Base-by-base conservation (phyloP, 2,113 vertebrate species). In the Centropus bengalensis region DNA sequence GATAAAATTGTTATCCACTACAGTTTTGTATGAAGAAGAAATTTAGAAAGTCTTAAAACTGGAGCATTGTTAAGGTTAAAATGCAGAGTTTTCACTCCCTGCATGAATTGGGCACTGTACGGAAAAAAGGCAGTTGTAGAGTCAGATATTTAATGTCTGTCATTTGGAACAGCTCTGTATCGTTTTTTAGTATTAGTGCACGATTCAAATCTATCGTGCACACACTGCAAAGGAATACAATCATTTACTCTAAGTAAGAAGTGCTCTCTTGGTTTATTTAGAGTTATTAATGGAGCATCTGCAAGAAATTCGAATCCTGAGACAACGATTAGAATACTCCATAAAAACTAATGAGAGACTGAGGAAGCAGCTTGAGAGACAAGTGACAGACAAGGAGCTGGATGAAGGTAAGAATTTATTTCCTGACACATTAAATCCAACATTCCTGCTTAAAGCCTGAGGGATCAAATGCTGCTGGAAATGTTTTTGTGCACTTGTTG, bases 291-390 rank as follows among this genome's bases (percentile, higher is more conserved):
- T 98, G 94, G 99, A 99, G 89, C 99, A 99, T 81, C 98, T 99
- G 49, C 98, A 98, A 92, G 99, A 99, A 98, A 98, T 99, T 92
- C 98, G 99, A 89, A 98, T 98, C 78, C 95, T 99, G 93, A 98
- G 99, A 71, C 98, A 98, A 67, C 98, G 97, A 40, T 98, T 99
- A 77, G 99, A 99, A 95, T 98, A 99, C 92, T 99, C 98, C 84
- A 99, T 99, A 93, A 98, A 96, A 96, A 99, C 98, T 88, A 99
- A 99, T 6, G 98, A 99, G 91, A 98, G 97, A 16, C 98, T 99
- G 49, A 98, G 98, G 91, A 98, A 98, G 87, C 98, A 99, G 97
- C 98, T 99, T 85, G 99, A 99, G 96, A 98, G 93, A 93, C 98
- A 98, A 87, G 97, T 98, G 19, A 95, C 97, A 15, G 98, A 98